Percentiles rank a stretch among this genome's conserved stretches.
Evolutionary conservation across 92 coral and sea anemone species (phyloP).

Genomic region (Diadumene lineata): DNA sequence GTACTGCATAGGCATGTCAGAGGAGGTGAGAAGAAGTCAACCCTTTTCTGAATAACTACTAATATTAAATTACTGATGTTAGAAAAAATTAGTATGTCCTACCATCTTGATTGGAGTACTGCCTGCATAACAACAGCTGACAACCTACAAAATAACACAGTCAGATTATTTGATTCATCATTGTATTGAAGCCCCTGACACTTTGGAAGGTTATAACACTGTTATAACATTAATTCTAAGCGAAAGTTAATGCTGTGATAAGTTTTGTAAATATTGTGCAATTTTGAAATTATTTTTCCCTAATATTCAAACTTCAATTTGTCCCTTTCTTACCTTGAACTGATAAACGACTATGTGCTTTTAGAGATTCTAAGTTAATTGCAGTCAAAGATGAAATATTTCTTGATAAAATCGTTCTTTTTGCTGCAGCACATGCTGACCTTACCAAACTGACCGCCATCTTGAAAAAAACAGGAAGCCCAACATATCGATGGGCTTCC

Average conservation of each 20-base stretch:
- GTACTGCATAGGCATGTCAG: too few species aligned
- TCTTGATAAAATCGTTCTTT: slow-evolving; percentile 9
- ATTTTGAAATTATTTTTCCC: too few species aligned
- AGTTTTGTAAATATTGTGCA: too few species aligned
- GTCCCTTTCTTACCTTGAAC: slow-evolving; percentile 14
- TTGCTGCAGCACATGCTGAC: slow-evolving; percentile 45
- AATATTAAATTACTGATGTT: too few species aligned
- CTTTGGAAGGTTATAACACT: not conserved
- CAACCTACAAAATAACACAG: not conserved
- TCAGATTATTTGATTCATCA: too few species aligned
- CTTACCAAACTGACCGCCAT: slow-evolving; percentile 49
- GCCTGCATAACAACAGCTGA: slow-evolving; percentile 14
- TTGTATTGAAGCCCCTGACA: too few species aligned
- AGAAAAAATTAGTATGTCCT: too few species aligned
- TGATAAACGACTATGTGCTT: not conserved
- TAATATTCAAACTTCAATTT: too few species aligned
- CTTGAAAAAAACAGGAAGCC: slow-evolving; percentile 23
- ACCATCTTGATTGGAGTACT: slow-evolving; percentile 29
- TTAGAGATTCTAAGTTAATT: not conserved
- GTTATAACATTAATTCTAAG: slow-evolving; percentile 1
- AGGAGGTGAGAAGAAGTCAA: too few species aligned
- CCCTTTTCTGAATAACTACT: too few species aligned
- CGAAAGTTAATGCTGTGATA: too few species aligned
- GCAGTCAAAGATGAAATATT: slow-evolving; percentile 1
- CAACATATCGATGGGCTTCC: slow-evolving; percentile 11